phyloP scores from a whole-genome alignment of 2,888 invertebrate genomes.

The Diarsia brunnea region DNA sequence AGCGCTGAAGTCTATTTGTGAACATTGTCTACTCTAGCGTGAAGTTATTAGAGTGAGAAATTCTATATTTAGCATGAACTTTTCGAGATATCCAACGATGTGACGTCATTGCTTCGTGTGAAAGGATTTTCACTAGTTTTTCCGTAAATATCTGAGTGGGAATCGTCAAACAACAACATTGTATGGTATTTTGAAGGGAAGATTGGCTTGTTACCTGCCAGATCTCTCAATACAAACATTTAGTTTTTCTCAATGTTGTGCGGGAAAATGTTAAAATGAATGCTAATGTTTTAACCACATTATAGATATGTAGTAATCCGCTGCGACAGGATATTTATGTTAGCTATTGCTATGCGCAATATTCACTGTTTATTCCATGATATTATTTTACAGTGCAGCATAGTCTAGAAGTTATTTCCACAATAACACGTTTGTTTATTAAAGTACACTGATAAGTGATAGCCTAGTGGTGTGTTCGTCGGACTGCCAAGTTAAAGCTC shows the following conservation, averaged over 20 bases:
- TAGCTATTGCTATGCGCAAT: constrained; percentile 6
- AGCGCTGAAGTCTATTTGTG: constrained; percentile 40
- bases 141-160: not conserved
- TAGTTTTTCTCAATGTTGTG: not conserved
- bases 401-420: constrained; percentile 15
- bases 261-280: not conserved
- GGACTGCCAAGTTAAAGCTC: no score
- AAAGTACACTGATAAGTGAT: constrained; percentile 52
- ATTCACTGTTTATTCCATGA: constrained; percentile 23
- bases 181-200: not conserved
- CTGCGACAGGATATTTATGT: constrained; percentile 26
- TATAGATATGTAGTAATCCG: not conserved
- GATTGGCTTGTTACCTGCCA: not conserved
- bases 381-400: constrained; percentile 13
- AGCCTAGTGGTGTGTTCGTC: no score
- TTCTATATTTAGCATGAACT: constrained; percentile 49
- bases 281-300: not conserved
- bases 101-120: constrained; percentile 35
- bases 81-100: constrained; percentile 10
- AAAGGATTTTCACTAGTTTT: not conserved
- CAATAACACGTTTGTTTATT: constrained; percentile 14
- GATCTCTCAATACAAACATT: not conserved
- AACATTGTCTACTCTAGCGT: constrained; percentile 22
- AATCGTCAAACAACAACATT: not conserved
- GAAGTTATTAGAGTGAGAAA: constrained; percentile 28